Evolutionary conservation across 2,888 invertebrate species (phyloP).

Genomic region (Micoletzkya japonica): DNA sequence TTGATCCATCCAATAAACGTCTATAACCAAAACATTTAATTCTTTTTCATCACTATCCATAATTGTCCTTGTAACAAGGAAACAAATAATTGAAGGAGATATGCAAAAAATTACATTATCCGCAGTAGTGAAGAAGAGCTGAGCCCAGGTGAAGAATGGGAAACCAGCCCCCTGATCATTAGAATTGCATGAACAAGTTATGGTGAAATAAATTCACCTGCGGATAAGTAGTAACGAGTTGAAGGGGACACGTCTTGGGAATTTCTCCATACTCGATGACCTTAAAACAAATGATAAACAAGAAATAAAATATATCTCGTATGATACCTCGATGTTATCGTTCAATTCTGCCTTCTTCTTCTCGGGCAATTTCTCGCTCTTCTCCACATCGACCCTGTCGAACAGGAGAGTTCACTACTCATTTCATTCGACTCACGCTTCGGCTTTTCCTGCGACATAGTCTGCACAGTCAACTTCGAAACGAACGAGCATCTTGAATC

Average conservation of each 20-base stretch:
- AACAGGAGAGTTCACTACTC: conserved; percentile 13
- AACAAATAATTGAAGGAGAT: background rate
- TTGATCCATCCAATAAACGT: conserved; percentile 62
- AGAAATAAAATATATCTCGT: background rate
- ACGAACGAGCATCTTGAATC: conserved; percentile 58
- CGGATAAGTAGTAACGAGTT: conserved; percentile 51
- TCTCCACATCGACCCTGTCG: conserved; percentile 46
- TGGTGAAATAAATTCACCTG: conserved; percentile 31
- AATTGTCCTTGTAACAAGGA: background rate
- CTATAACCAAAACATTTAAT: too few relatives aligned
- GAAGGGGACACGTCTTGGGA: conserved; percentile 41
- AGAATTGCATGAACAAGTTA: background rate
- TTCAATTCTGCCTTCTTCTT: conserved; percentile 52
- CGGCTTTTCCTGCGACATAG: conserved; percentile 55
- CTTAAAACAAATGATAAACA: conserved; percentile 17
- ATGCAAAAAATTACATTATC: conserved; percentile 39
- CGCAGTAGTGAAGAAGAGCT: conserved; percentile 60
- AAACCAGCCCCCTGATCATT: conserved; percentile 57
- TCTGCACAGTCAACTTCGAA: conserved; percentile 63
- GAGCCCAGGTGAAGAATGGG: conserved; percentile 64
- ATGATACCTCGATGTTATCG: conserved; percentile 40
- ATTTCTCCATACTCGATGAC: conserved; percentile 53
- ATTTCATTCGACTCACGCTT: background rate
- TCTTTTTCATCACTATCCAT: background rate
- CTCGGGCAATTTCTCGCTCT: conserved; percentile 47